These are phyloP conservation scores for Phalacrocorax carbo DNA, from an alignment of 2,113 vertebrate species.

Conservation along the genomic window DNA sequence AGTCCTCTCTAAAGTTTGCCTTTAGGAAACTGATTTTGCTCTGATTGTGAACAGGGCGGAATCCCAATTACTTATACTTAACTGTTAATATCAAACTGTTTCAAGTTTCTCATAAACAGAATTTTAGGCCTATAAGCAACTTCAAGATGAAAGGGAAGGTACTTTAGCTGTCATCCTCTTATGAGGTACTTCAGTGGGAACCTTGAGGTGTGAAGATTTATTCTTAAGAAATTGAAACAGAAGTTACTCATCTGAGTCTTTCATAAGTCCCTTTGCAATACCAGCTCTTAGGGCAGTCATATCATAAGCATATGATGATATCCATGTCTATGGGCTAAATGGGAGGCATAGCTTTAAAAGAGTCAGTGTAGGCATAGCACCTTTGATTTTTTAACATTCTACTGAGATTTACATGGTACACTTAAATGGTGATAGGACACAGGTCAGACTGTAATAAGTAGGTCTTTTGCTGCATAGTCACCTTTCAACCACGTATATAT, in stretches of 20 bases:
- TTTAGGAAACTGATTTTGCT: not conserved
- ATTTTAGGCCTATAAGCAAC: not conserved
- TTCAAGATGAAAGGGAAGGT: not conserved
- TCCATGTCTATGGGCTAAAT: not conserved
- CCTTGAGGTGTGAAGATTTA: not conserved
- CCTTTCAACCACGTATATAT: not conserved
- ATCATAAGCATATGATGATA: not conserved
- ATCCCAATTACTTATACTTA: not conserved
- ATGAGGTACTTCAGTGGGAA: not conserved
- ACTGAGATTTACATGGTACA: not conserved
- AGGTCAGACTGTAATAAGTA: not conserved
- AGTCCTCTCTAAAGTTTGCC: not conserved
- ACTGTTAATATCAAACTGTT: not conserved
- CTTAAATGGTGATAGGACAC: not conserved
- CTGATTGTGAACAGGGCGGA: not conserved
- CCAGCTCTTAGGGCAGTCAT: not conserved
- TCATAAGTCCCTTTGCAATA: not conserved
- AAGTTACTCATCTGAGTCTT: not conserved
- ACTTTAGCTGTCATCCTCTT: not conserved
- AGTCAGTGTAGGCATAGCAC: not conserved
- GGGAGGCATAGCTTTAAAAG: not conserved
- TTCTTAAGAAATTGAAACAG: not conserved
- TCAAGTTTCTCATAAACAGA: not conserved
- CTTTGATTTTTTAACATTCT: not conserved
- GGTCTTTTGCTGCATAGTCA: not conserved